phyloP scores from a whole-genome alignment of 2,888 invertebrate species.

The Ommatoiulus sabulosus region DNA sequence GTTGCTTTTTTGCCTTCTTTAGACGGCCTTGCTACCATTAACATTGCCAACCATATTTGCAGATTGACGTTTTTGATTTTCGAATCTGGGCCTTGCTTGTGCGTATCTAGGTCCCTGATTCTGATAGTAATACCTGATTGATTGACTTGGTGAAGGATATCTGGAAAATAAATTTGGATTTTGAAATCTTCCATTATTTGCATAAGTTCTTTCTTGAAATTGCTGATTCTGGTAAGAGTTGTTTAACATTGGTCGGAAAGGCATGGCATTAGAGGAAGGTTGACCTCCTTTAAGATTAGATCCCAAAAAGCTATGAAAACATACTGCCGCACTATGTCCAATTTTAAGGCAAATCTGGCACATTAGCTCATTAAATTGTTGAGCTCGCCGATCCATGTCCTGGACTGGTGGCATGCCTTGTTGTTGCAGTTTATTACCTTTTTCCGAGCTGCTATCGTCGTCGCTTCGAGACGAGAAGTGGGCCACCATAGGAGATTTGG shows the following conservation, averaged over 20 bases:
- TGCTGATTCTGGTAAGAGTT: not conserved
- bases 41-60: not conserved
- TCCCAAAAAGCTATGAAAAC: not conserved
- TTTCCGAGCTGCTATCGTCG: not conserved
- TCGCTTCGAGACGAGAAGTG: not conserved
- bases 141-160: too few relatives aligned
- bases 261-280: not conserved
- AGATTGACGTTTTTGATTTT: not conserved
- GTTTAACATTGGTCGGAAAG: too few relatives aligned
- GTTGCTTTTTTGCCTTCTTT: not conserved
- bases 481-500: not conserved
- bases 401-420: not conserved
- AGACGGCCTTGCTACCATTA: not conserved
- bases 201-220: not conserved
- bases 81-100: not conserved
- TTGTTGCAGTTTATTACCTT: too few relatives aligned
- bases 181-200: too few relatives aligned
- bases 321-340: not conserved
- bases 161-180: too few relatives aligned
- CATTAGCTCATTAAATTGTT: not conserved
- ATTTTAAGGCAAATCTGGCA: not conserved
- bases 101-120: too few relatives aligned
- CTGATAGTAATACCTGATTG: not conserved
- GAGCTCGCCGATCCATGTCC: not conserved
- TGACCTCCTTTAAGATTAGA: not conserved